Percentiles rank a stretch among this genome's conserved stretches.
Conservation (phyloP, 2,888 invertebrate species). For the Leuctra nigra region DNA sequence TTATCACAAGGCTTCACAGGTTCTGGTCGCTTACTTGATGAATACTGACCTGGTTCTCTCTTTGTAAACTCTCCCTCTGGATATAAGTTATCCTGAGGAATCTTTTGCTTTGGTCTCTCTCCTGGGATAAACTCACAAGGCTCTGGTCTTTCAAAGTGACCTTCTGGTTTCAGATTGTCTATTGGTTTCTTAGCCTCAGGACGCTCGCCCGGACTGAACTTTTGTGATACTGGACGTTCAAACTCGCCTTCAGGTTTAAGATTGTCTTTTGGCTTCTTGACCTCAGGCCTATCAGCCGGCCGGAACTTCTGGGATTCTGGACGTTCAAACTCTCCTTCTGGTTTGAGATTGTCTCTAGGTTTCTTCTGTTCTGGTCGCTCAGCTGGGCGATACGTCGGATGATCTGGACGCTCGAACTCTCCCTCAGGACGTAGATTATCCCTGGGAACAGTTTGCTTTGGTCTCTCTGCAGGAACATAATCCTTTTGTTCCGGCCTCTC, state of each 20-base stretch:
- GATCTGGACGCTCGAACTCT: slow-evolving; percentile 33
- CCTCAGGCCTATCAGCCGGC: slow-evolving; percentile 39
- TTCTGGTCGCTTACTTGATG: slow-evolving; percentile 28
- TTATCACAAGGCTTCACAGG: slow-evolving; percentile 41
- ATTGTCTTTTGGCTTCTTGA: slow-evolving; percentile 38
- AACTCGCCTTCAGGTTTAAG: slow-evolving; percentile 41
- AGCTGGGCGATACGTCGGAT: slow-evolving; percentile 35
- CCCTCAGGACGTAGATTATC: slow-evolving; percentile 38
- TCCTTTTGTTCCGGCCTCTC: slow-evolving; percentile 35
- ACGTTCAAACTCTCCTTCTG: slow-evolving; percentile 36
- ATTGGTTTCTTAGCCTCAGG: slow-evolving; percentile 36
- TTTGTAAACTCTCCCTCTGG: slow-evolving; percentile 41
- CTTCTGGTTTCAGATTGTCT: slow-evolving; percentile 52
- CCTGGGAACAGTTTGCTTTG: slow-evolving; percentile 26
- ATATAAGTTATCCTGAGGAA: slow-evolving; percentile 38
- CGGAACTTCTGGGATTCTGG: slow-evolving; percentile 38
- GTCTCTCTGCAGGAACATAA: slow-evolving; percentile 29
- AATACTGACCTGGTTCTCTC: slow-evolving; percentile 23
- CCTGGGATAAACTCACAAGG: slow-evolving; percentile 36
- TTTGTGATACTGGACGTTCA: slow-evolving; percentile 34
- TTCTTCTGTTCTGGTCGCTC: slow-evolving; percentile 41
- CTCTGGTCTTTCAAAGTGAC: slow-evolving; percentile 36
- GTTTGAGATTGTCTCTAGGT: slow-evolving; percentile 33
- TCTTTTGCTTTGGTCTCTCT: slow-evolving; percentile 37
- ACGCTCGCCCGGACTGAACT: slow-evolving; percentile 48